Percentiles rank a stretch among this genome's conserved stretches.
Evolutionary conservation across 1,140 invertebrate species (phyloP).

Genomic region (Caenorhabditis tropicalis): DNA sequence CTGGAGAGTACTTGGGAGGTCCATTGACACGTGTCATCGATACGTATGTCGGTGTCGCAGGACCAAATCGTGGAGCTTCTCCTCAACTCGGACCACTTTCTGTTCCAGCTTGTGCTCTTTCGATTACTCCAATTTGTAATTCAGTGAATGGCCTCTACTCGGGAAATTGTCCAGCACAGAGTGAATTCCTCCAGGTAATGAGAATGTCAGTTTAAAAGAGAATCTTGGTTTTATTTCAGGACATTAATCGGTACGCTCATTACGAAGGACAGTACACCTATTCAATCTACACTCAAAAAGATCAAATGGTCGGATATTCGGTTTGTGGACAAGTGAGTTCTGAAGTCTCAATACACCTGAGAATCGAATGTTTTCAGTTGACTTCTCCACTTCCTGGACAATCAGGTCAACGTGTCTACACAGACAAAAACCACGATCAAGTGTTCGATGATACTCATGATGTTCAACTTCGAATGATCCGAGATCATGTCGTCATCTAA

Average conservation of each 20-base stretch:
- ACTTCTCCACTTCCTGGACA: slow-evolving; percentile 66
- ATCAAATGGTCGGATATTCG: slow-evolving; percentile 65
- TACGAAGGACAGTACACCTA: slow-evolving; percentile 69
- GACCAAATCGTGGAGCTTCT: slow-evolving; percentile 70
- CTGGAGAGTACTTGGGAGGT: slow-evolving; percentile 67
- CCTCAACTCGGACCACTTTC: slow-evolving; percentile 65
- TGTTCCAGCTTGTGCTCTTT: slow-evolving; percentile 68
- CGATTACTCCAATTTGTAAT: slow-evolving; percentile 67
- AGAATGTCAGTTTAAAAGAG: background rate
- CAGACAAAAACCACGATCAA: slow-evolving; percentile 67
- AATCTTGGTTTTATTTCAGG: slow-evolving; percentile 51
- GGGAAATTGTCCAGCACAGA: slow-evolving; percentile 67
- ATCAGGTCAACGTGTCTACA: slow-evolving; percentile 64
- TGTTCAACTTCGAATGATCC: slow-evolving; percentile 63
- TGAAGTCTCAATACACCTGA: background rate
- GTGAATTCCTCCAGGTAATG: slow-evolving; percentile 62
- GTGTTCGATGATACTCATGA: slow-evolving; percentile 66
- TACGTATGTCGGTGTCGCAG: slow-evolving; percentile 69
- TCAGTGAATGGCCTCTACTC: slow-evolving; percentile 67
- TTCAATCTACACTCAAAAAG: slow-evolving; percentile 64
- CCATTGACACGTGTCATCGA: slow-evolving; percentile 65
- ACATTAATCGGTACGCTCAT: slow-evolving; percentile 63
- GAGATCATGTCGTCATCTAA: slow-evolving; percentile 60
- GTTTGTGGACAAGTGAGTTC: slow-evolving; percentile 63
- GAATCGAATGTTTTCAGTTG: slow-evolving; percentile 55